Evolutionary conservation across 1,140 invertebrate genomes (phyloP).

Genomic region (Dinoponera quadriceps): DNA sequence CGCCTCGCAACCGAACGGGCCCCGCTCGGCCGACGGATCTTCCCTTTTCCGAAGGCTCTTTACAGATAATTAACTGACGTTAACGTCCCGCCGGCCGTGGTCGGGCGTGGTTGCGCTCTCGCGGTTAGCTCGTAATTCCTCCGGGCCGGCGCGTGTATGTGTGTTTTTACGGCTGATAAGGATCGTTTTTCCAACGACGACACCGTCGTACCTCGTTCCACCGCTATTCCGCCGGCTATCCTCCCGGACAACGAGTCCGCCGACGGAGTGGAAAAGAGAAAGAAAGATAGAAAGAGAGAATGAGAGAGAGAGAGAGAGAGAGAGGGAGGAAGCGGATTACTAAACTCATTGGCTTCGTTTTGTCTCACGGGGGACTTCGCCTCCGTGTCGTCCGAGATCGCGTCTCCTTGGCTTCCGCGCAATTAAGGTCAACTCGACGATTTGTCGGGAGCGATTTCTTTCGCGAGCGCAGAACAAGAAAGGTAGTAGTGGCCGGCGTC

Average conservation of each 20-base stretch:
- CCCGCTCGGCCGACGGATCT: conserved; percentile 66
- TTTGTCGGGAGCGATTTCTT: conserved; percentile 55
- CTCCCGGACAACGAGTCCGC: conserved; percentile 22
- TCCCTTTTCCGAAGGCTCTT: conserved; percentile 65
- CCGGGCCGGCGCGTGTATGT: conserved; percentile 50
- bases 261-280: neutral
- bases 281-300: no score
- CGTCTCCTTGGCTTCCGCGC: conserved; percentile 52
- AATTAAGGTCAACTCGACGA: conserved; percentile 70
- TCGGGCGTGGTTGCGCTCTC: conserved; percentile 67
- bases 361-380: conserved; percentile 31
- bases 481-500: neutral
- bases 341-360: conserved; percentile 50
- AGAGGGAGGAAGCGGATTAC: conserved; percentile 28
- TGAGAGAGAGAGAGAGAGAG: no score
- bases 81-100: conserved; percentile 73
- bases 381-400: conserved; percentile 21
- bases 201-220: conserved; percentile 35
- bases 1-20: conserved; percentile 59
- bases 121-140: conserved; percentile 72
- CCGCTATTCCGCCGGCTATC: neutral
- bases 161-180: conserved; percentile 76
- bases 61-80: conserved; percentile 81
- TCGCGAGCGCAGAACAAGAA: neutral
- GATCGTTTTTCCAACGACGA: conserved; percentile 63